Percentiles rank a stretch among this genome's conserved stretches.
These are phyloP conservation scores for Miltochrista miniata DNA, from an alignment of 2,888 invertebrate genomes.

Conservation along the genomic window DNA sequence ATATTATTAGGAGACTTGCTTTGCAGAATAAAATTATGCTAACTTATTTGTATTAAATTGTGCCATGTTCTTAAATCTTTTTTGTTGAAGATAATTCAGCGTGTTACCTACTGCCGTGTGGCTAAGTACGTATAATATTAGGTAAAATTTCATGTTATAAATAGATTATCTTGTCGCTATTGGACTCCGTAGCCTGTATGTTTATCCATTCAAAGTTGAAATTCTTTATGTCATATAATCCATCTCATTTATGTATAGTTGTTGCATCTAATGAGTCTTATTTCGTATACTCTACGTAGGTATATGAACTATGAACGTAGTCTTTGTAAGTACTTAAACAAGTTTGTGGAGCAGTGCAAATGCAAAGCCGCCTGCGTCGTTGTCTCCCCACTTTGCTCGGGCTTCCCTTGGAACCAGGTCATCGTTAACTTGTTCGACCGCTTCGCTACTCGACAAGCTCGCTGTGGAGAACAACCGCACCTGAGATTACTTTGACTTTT, in stretches of 20 bases:
- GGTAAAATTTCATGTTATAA: too few relatives aligned
- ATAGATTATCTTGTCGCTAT: too few relatives aligned
- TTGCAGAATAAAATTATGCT: too few relatives aligned
- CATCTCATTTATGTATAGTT: not conserved
- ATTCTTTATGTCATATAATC: not conserved
- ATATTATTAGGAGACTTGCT: too few relatives aligned
- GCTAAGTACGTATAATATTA: too few relatives aligned
- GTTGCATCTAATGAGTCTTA: constrained; percentile 5
- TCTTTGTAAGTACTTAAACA: constrained; percentile 24
- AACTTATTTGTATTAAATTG: too few relatives aligned
- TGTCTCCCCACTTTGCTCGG: constrained; percentile 55
- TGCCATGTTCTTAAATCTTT: too few relatives aligned
- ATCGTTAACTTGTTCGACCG: constrained; percentile 68
- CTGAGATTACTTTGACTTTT: constrained; percentile 17
- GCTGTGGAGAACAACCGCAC: constrained; percentile 53
- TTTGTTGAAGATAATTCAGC: too few relatives aligned
- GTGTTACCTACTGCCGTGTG: too few relatives aligned
- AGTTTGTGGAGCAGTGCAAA: constrained; percentile 30
- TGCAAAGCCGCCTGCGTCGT: constrained; percentile 29
- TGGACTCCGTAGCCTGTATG: too few relatives aligned
- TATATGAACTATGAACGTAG: constrained; percentile 6
- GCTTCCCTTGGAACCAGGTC: constrained; percentile 78
- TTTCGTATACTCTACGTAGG: constrained; percentile 10
- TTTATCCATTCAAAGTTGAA: not conserved
- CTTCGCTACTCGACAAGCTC: constrained; percentile 49